Evolutionary conservation across 2,888 invertebrate genomes (phyloP).

Genomic region (Agrypnus murinus): DNA sequence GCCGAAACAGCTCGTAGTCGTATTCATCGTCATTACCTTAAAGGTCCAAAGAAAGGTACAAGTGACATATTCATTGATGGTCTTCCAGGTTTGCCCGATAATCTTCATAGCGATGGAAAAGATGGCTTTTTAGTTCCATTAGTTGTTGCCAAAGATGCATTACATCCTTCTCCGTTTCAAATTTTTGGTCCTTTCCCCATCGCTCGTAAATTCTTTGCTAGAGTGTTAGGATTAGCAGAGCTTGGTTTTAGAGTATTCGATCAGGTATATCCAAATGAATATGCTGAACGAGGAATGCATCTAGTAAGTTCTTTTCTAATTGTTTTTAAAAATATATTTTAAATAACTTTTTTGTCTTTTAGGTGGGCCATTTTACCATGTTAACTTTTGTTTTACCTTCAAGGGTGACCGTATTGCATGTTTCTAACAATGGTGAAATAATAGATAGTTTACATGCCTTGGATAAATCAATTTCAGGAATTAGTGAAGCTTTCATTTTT

Average conservation of each 20-base stretch:
- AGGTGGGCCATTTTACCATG: conserved; percentile 80
- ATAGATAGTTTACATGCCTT: conserved; percentile 79
- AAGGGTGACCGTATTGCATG: conserved; percentile 75
- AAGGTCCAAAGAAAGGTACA: conserved; percentile 87
- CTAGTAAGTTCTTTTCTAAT: too few relatives aligned
- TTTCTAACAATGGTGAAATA: conserved; percentile 83
- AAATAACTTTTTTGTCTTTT: conserved; percentile 61
- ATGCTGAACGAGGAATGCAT: conserved; percentile 77
- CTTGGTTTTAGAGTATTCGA: conserved; percentile 78
- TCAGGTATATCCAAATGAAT: conserved; percentile 78
- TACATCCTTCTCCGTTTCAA: conserved; percentile 75
- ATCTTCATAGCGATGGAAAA: conserved; percentile 73
- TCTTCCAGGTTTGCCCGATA: conserved; percentile 85
- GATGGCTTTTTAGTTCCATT: conserved; percentile 82
- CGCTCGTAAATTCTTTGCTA: conserved; percentile 78
- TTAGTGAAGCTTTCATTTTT: conserved; percentile 81
- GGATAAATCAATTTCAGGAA: conserved; percentile 73
- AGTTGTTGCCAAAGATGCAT: conserved; percentile 73
- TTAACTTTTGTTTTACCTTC: conserved; percentile 44
- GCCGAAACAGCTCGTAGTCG: conserved; percentile 81
- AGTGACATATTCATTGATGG: conserved; percentile 87
- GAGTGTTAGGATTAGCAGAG: conserved; percentile 77
- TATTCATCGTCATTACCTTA: conserved; percentile 85
- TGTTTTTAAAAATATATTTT: neutral
- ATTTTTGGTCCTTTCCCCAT: conserved; percentile 77